These are phyloP conservation scores for Synanthedon formicaeformis DNA, from an alignment of 2,888 invertebrate genomes.

Conservation along the genomic window DNA sequence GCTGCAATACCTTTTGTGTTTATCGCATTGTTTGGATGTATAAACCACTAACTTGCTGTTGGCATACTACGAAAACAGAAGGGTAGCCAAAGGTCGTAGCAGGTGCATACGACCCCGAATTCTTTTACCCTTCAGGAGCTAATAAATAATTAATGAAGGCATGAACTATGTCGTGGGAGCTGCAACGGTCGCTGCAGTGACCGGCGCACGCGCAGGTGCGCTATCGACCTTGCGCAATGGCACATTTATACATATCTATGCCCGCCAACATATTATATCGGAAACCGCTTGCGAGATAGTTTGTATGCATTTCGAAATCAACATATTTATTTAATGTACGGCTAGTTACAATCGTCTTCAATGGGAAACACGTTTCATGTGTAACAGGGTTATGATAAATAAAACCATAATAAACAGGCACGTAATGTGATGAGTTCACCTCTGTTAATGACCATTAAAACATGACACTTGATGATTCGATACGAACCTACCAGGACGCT, in stretches of 20 bases:
- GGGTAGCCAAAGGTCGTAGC: slow-evolving; percentile 18
- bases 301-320: slow-evolving; percentile 43
- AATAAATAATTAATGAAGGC: slow-evolving; percentile 36
- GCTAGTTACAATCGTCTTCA: background rate
- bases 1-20: slow-evolving; percentile 37
- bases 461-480: slow-evolving; percentile 23
- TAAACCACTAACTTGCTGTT: background rate
- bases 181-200: slow-evolving; percentile 48
- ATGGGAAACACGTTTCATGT: background rate
- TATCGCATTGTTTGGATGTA: background rate
- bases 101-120: slow-evolving; percentile 25
- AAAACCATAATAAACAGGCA: background rate
- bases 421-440: slow-evolving; percentile 33
- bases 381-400: background rate
- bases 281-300: slow-evolving; percentile 55
- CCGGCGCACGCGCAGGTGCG: slow-evolving; percentile 44
- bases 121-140: slow-evolving; percentile 25
- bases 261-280: slow-evolving; percentile 45
- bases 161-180: slow-evolving; percentile 38
- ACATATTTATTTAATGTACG: slow-evolving; percentile 1
- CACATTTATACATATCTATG: slow-evolving; percentile 43
- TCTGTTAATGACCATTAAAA: slow-evolving; percentile 6
- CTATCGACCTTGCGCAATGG: slow-evolving; percentile 61
- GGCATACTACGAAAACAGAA: slow-evolving; percentile 9
- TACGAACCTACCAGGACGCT: slow-evolving; percentile 44